Conservation (phyloP, 2,888 invertebrate species). For the Andricus quercusramuli region DNA sequence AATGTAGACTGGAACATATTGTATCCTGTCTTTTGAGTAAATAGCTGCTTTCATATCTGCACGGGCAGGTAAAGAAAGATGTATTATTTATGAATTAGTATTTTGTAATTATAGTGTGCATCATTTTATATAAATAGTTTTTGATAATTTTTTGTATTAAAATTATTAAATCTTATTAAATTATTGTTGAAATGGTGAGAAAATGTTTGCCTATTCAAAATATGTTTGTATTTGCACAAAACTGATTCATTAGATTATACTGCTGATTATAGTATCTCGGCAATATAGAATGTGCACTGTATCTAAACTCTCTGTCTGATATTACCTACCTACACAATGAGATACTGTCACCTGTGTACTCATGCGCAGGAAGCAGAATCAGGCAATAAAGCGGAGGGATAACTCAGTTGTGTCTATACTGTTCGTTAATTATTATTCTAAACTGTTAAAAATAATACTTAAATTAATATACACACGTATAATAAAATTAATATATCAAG, state of each 20-base stretch:
- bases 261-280: not conserved
- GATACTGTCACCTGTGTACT: slow-evolving; percentile 12
- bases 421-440: not conserved
- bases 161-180: not conserved
- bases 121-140: not conserved
- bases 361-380: slow-evolving; percentile 19
- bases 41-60: slow-evolving; percentile 3
- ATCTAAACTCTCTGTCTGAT: not conserved
- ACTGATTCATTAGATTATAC: slow-evolving; percentile 12
- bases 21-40: slow-evolving; percentile 19
- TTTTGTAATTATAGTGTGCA: too few species aligned
- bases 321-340: slow-evolving; percentile 6
- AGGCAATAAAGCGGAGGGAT: not conserved
- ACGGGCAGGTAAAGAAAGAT: slow-evolving; percentile 8
- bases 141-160: not conserved
- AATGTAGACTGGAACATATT: slow-evolving; percentile 27
- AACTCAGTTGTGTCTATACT: not conserved
- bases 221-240: slow-evolving; percentile 7
- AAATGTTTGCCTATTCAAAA: not conserved
- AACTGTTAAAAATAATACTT: too few species aligned
- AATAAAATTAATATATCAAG: too few species aligned
- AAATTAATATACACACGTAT: too few species aligned
- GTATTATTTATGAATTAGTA: not conserved
- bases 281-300: slow-evolving; percentile 14
- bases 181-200: not conserved